Percentiles rank a stretch among this genome's conserved stretches.
These are phyloP conservation scores for Clamator glandarius DNA, from an alignment of 2,797 vertebrate genomes.

Conservation along the genomic window DNA sequence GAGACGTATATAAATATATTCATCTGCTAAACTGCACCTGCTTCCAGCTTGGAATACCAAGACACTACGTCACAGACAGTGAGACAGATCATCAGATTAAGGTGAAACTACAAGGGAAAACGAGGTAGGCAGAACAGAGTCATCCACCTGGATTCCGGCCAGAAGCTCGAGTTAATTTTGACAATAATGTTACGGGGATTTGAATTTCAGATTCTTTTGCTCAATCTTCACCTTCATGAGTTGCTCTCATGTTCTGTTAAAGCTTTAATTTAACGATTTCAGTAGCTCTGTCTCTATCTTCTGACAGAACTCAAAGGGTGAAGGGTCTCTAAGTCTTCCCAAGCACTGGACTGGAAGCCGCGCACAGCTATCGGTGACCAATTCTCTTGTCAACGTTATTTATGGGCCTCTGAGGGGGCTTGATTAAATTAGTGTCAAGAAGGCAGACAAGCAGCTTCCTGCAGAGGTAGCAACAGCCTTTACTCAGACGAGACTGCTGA, in stretches of 20 bases:
- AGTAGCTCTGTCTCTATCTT: background rate
- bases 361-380: background rate
- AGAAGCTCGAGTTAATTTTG: background rate
- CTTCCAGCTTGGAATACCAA: background rate
- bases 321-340: background rate
- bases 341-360: background rate
- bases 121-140: background rate
- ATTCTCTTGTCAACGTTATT: background rate
- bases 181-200: background rate
- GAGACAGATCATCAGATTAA: background rate
- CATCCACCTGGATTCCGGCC: background rate
- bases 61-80: background rate
- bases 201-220: background rate
- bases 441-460: conserved; percentile 43
- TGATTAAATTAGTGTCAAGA: conserved; percentile 36
- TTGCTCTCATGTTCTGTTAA: background rate
- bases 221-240: background rate
- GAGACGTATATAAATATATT: background rate
- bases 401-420: conserved; percentile 20
- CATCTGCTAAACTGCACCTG: background rate
- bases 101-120: background rate
- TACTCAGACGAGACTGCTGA: conserved; percentile 21
- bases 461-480: conserved; percentile 21
- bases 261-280: background rate
- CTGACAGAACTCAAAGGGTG: background rate